Base-by-base conservation (phyloP, 2,113 vertebrate species). In the Nipponia nippon region DNA sequence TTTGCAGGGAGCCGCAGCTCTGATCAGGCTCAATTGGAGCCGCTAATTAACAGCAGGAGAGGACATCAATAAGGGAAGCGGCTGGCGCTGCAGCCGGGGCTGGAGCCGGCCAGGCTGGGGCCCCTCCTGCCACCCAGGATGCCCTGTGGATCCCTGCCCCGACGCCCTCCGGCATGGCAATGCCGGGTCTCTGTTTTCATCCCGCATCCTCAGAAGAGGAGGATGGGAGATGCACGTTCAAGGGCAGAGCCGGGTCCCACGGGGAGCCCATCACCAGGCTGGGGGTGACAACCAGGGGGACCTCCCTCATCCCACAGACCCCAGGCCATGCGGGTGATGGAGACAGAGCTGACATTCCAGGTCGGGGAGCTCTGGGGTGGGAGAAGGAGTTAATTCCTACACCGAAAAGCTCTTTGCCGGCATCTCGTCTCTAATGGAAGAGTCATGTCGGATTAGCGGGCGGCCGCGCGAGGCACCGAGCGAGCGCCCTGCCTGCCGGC, bases 391-490 rank as follows among this genome's bases (percentile, higher is more conserved):
- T 91, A 89, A 93, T 65, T 96, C 76, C 84, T 62, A 90, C 96
- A 95, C 59, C 8, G 25, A 92, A 97, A 97, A 95, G 96, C 96
- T 97, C 97, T 97, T 96, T 94, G 89, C 65, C 16, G 6, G 71
- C 93, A 23, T 96, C 90, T 77, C 93, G 0, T 58, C 87, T 89
- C 95, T 98, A 98, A 97, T 98, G 97, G 95, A 97, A 96, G 97
- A 97, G 96, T 97, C 97, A 46, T 97, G 97, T 97, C 47, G 36
- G 93, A 97, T 97, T 97, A 97, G 94, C 38, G 53, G 95, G 91
- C 49, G 36, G 95, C 50, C 9, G 59, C 2, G 53, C 73, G 66
- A 96, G 66, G 88, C 18, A 58, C 58, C 6, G 78, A 75, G 94
- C 56, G 55, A 83, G 96, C 11, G 55, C 80, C 91, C 83, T 17